Percentiles rank a stretch among this genome's conserved stretches.
Conservation (phyloP, 1,140 invertebrate genomes). For the Saccostrea echinata region DNA sequence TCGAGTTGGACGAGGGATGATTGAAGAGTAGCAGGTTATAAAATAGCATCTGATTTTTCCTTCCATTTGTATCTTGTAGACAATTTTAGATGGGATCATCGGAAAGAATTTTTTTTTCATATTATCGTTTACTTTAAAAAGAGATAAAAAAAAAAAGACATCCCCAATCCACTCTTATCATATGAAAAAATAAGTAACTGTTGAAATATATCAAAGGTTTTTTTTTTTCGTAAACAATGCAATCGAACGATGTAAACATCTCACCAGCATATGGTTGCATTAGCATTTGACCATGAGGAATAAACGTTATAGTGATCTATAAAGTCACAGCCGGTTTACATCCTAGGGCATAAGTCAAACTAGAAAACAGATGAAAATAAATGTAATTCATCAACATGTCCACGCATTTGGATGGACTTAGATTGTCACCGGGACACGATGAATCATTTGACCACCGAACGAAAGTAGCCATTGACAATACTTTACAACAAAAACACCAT, state of each 20-base stretch:
- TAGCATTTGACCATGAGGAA: neutral
- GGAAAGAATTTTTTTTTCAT: too few species aligned
- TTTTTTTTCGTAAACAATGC: neutral
- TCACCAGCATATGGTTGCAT: neutral
- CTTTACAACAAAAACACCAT: too few species aligned
- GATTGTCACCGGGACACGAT: neutral
- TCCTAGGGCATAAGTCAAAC: neutral
- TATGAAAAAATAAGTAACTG: too few species aligned
- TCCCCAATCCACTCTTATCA: too few species aligned
- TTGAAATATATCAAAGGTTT: too few species aligned
- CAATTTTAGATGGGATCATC: too few species aligned
- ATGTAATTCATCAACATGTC: conserved; percentile 34
- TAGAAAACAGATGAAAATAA: neutral
- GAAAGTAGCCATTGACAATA: neutral
- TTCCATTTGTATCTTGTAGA: too few species aligned
- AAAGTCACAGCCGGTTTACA: neutral
- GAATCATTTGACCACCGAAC: neutral
- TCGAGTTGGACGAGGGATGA: too few species aligned
- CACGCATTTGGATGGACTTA: neutral
- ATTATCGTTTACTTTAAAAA: too few species aligned
- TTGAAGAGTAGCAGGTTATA: too few species aligned
- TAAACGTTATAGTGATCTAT: neutral
- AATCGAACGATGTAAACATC: neutral
- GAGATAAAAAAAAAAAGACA: too few species aligned
- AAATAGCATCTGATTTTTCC: too few species aligned